phyloP scores from a whole-genome alignment of 2,888 invertebrate genomes.

The Galeopsomyia nigrocyanea region DNA sequence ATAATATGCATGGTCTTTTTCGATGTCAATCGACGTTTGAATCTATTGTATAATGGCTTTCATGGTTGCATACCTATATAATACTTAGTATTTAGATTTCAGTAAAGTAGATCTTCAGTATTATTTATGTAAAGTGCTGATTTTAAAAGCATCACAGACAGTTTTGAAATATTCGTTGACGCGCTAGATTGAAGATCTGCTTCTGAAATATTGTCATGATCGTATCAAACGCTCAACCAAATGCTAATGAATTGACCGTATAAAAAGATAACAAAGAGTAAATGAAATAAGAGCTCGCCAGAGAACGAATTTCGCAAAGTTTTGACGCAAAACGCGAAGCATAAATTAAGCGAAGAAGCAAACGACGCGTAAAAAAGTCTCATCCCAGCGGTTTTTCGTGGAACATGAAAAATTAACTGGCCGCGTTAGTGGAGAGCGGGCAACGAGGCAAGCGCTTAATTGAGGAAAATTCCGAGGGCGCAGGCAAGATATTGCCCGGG shows the following conservation, averaged over 20 bases:
- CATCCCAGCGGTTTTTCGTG: not conserved
- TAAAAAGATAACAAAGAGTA: too few relatives aligned
- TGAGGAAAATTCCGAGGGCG: not conserved
- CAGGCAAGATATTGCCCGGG: slow-evolving; percentile 9
- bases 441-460: slow-evolving; percentile 17
- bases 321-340: too few relatives aligned
- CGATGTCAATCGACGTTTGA: slow-evolving; percentile 51
- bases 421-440: not conserved
- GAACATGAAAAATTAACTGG: slow-evolving; percentile 8
- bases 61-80: slow-evolving; percentile 38
- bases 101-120: slow-evolving; percentile 21
- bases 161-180: not conserved
- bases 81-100: slow-evolving; percentile 22
- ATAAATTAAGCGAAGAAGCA: not conserved
- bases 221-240: slow-evolving; percentile 38
- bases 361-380: slow-evolving; percentile 13
- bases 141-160: too few relatives aligned
- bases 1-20: slow-evolving; percentile 51
- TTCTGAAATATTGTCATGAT: slow-evolving; percentile 23
- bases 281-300: too few relatives aligned
- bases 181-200: slow-evolving; percentile 26
- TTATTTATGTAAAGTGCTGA: too few relatives aligned
- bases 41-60: slow-evolving; percentile 53
- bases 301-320: too few relatives aligned
- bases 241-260: slow-evolving; percentile 24